Conservation (phyloP, 2,797 vertebrate genomes). For the Parambassis ranga region DNA sequence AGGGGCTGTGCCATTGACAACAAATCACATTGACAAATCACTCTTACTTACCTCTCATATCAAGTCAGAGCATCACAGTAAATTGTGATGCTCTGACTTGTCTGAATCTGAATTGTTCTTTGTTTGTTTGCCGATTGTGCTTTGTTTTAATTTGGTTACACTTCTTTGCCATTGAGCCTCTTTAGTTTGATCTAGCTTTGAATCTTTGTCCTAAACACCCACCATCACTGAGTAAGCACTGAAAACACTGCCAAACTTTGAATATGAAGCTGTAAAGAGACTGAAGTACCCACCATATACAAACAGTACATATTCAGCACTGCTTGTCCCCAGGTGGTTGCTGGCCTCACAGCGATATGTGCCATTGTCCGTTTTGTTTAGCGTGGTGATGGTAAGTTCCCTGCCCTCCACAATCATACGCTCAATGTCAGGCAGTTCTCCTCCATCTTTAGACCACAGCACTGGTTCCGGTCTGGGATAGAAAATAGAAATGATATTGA, state of each 20-base stretch:
- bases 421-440: conserved; percentile 94
- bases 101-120: no score
- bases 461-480: conserved; percentile 90
- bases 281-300: conserved; percentile 90
- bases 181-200: neutral
- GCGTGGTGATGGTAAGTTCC: conserved; percentile 92
- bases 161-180: no score
- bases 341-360: conserved; percentile 98
- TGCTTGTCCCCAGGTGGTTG: conserved; percentile 94
- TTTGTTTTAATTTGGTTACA: no score
- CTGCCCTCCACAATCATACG: conserved; percentile 96
- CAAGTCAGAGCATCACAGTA: no score
- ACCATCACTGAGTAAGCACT: neutral
- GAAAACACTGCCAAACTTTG: neutral
- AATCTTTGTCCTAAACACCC: neutral
- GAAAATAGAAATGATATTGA: neutral
- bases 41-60: no score
- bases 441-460: conserved; percentile 97
- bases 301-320: conserved; percentile 93
- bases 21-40: no score
- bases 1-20: no score
- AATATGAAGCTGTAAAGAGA: conserved; percentile 7
- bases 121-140: no score
- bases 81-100: no score
- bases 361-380: conserved; percentile 99